Percentiles rank a stretch among this genome's conserved stretches.
Conservation (phyloP, 2,797 vertebrate genomes). For the Pipistrellus kuhlii region DNA sequence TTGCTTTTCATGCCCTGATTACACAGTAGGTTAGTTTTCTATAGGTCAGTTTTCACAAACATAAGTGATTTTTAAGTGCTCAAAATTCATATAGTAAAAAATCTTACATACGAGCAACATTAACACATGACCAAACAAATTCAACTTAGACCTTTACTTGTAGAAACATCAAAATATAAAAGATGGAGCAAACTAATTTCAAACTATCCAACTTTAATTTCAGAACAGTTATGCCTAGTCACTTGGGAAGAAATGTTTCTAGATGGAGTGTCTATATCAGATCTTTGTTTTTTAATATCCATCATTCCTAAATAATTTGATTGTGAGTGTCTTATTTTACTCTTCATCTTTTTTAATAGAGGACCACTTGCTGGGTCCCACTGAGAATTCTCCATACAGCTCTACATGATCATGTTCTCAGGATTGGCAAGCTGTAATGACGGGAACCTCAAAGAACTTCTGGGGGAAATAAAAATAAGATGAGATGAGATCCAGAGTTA, state of each 20-base stretch:
- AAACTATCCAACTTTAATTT: conserved; percentile 2
- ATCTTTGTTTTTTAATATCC: background rate
- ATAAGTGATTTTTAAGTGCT: background rate
- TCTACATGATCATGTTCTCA: background rate
- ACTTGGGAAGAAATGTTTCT: background rate
- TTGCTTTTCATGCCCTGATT: background rate
- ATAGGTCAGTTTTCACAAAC: background rate
- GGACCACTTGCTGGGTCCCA: conserved; percentile 24
- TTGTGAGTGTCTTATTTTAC: background rate
- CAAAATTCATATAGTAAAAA: background rate
- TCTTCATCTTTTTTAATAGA: background rate
- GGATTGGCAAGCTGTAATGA: conserved; percentile 53
- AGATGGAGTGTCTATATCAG: background rate
- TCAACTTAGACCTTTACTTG: background rate
- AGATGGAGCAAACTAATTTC: background rate
- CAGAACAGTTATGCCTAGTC: background rate
- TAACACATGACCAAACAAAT: background rate
- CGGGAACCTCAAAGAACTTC: conserved; percentile 40
- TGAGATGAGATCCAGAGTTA: conserved; percentile 37
- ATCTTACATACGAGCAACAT: background rate
- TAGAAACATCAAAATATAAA: background rate
- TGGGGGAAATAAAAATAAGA: conserved; percentile 57
- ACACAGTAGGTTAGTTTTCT: background rate
- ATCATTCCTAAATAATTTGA: background rate
- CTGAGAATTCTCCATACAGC: conserved; percentile 33